Base-by-base conservation (phyloP, 2,888 invertebrate genomes). In the Drosophila diplacantha region DNA sequence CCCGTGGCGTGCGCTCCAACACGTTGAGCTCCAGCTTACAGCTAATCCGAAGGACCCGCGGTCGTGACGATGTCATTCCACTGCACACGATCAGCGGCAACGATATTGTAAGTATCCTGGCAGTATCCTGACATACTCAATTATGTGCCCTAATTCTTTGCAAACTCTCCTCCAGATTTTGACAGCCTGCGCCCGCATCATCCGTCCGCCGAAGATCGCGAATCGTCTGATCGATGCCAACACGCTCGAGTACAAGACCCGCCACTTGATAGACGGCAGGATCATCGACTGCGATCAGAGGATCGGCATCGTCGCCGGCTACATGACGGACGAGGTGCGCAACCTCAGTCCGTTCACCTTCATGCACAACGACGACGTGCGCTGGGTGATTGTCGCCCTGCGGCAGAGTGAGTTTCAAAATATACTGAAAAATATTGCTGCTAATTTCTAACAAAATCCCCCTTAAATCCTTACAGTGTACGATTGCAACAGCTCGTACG, bases 241-340 rank as follows among this genome's bases (percentile, higher is more conserved):
- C 61, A 93, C 93, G 74, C 93, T 96, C 81, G 96, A 97, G 87
- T 97, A 97, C 87, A 93, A 95, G 85, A 96, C 96, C 1, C 91
- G 96, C 72, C 97, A 97, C 89, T 90, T 95, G 58, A 92, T 96
- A 53, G 96, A 96, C 89, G 96, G 97, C 0, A 91, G 94, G 46
- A 96, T 97, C 72, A 93, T 96, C 50, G 95, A 94, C 85, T 95
- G 95, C 86, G 97, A 97, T 87, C 96, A 96, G 86, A 92, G 96
- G 84, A 96, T 97, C 84, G 95, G 96, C 8, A 89, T 95, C 61
- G 93, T 96, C 14, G 94, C 95, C 55, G 97, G 97, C 4, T 96
- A 96, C 85, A 92, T 97, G 93, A 93, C 94, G 12, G 93, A 94
- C 75, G 97, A 97, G 89, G 94, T 96, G 2, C 92, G 93, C 11